Base-by-base conservation (phyloP, 2,888 invertebrate species). In the Gandaritis pyraliata region DNA sequence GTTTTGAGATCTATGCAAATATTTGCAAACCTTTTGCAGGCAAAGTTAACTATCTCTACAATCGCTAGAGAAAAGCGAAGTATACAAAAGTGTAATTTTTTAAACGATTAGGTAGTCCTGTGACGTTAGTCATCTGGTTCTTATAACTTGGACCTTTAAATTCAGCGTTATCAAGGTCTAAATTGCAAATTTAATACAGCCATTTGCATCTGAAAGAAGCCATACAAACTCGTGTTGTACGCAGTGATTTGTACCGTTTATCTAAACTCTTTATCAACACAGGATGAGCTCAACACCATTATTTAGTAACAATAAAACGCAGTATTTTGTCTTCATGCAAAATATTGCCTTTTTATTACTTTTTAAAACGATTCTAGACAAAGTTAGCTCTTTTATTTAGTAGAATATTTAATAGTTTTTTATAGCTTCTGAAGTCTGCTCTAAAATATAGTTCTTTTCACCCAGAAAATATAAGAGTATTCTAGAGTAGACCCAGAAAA, bases 131-230 rank as follows among this genome's bases (percentile, higher is more conserved):
- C n/a, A n/a, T 33, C 51, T 43, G 46, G 47, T 48, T 66, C 71
- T 74, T 70, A 1, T 73, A 30, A 54, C 72, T 80, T 83, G 64
- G 43, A 70, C 78, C 77, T 69, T 41, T 70, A 61, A 55, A 54
- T 66, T 68, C 72, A 75, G 77, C 78, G 80, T 84, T 87, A 87
- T 87, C 86, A 80, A 81, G 82, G 85, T 86, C 85, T 85, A 88
- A 90, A 91, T 88, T 89, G 89, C 88, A 88, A 90, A 91, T 90
- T 89, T 89, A 89, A 91, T 89, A 88, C 87, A 86, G 82, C 84
- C 76, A 91, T 92, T 91, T 90, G 90, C 91, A 90, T 92, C 80
- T 85, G 83, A 90, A 90, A 91, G 87, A 81, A 83, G 86, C 82
- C 79, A 81, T 84, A 85, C 81, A 82, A 81, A 83, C 79, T 77